Base-by-base conservation (phyloP, 2,113 vertebrate species). In the Elaphurus davidianus region DNA sequence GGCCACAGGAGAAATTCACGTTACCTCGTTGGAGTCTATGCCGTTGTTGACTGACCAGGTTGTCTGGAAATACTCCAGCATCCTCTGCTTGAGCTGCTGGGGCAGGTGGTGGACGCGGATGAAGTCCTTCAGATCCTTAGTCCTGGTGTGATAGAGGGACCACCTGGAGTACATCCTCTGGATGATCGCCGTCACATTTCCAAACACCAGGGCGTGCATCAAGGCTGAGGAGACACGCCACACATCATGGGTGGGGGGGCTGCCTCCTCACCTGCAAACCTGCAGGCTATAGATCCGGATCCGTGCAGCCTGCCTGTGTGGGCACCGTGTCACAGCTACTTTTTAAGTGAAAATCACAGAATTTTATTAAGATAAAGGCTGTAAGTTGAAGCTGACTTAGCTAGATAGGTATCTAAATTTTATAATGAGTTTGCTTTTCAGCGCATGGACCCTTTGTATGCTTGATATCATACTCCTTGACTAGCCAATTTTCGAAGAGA, bases 21-120 rank as follows among this genome's bases (percentile, higher is more conserved):
- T 97, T 99, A 99, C 99, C 99, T 99, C 99, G 23, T 99, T 99
- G 91, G 99, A 99, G 99, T 99, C 99, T 92, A 99, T 99, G 98
- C 99, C 99, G 25, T 99, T 99, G 99, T 99, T 99, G 99, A 99
- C 99, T 40, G 99, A 99, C 99, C 99, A 99, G 0, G 99, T 99
- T 71, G 99, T 99, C 98, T 99, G 99, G 98, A 99, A 99, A 99
- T 99, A 99, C 97, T 99, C 99, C 71, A 99, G 98, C 99, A 99
- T 99, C 98, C 99, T 99, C 98, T 99, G 99, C 98, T 99, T 99
- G 81, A 99, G 99, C 98, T 99, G 99, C 98, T 99, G 99, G n/a
- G 99, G 99, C 92, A 99, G 99, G 95, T 99, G 99, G 98, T 99
- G 99, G 92, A 99, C 99, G 16, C 99, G 99, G 97, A 99, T 99